These are phyloP conservation scores for Okapia johnstoni DNA, from an alignment of 2,113 vertebrate species.

Conservation along the genomic window DNA sequence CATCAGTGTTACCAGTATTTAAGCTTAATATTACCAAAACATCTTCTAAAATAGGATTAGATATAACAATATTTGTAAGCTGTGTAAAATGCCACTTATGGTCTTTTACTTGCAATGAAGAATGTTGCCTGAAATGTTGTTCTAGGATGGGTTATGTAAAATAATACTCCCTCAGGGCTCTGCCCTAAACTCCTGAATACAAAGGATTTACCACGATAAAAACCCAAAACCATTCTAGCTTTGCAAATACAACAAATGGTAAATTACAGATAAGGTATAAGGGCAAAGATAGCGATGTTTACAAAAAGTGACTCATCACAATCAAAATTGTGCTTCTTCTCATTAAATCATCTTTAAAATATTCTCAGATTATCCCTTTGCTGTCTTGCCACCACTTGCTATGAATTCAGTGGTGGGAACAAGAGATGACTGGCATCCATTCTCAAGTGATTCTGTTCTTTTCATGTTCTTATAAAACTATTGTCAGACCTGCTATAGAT, in stretches of 20 bases:
- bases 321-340: slow-evolving; percentile 92
- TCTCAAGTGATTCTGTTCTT: slow-evolving; percentile 76
- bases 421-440: slow-evolving; percentile 75
- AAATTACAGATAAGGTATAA: slow-evolving; percentile 82
- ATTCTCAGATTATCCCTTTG: slow-evolving; percentile 78
- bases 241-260: slow-evolving; percentile 81
- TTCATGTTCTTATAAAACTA: slow-evolving; percentile 77
- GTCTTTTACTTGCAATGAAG: slow-evolving; percentile 81
- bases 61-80: slow-evolving; percentile 70
- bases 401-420: slow-evolving; percentile 76
- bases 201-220: slow-evolving; percentile 89
- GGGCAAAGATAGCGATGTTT: slow-evolving; percentile 81
- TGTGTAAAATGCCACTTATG: slow-evolving; percentile 77
- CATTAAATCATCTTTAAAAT: slow-evolving; percentile 87
- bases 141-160: slow-evolving; percentile 76
- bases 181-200: slow-evolving; percentile 92
- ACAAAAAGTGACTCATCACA: slow-evolving; percentile 85
- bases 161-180: slow-evolving; percentile 87
- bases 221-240: slow-evolving; percentile 83
- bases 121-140: slow-evolving; percentile 88
- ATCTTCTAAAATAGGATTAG: slow-evolving; percentile 74
- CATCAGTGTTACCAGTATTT: slow-evolving; percentile 77
- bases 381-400: slow-evolving; percentile 72
- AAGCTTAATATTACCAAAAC: slow-evolving; percentile 69
- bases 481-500: slow-evolving; percentile 79